These are phyloP conservation scores for Xyrichtys novacula DNA, from an alignment of 2,797 vertebrate genomes.

Conservation along the genomic window DNA sequence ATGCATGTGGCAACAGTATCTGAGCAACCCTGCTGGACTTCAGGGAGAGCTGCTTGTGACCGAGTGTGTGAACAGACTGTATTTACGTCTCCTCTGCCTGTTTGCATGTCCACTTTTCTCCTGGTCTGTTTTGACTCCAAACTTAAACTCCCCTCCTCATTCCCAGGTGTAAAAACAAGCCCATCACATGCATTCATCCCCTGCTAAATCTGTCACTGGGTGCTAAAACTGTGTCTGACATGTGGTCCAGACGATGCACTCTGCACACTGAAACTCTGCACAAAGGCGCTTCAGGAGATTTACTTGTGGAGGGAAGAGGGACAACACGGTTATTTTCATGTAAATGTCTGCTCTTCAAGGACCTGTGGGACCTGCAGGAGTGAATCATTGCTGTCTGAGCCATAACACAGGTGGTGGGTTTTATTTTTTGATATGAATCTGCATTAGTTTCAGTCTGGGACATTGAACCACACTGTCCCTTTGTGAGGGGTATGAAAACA, in stretches of 20 bases:
- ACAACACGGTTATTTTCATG: conserved; percentile 57
- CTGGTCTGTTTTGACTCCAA: conserved; percentile 36
- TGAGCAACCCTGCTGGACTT: conserved; percentile 18
- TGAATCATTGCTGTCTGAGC: conserved; percentile 57
- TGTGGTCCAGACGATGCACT: conserved; percentile 56
- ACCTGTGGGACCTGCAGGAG: conserved; percentile 16
- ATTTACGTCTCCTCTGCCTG: conserved; percentile 23
- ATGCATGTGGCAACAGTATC: conserved; percentile 26
- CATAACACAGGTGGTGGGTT: conserved; percentile 59
- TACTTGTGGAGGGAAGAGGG: conserved; percentile 40
- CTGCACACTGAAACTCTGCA: conserved; percentile 41
- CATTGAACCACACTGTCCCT: conserved; percentile 52
- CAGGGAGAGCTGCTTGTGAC: conserved; percentile 36
- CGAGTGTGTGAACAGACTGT: conserved; percentile 39
- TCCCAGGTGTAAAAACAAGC: conserved; percentile 66
- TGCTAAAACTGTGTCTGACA: conserved; percentile 47
- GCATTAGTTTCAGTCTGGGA: conserved; percentile 41
- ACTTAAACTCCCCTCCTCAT: conserved; percentile 14
- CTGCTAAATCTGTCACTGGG: conserved; percentile 75
- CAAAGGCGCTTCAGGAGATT: conserved; percentile 60
- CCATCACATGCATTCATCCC: conserved; percentile 46
- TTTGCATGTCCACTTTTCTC: conserved; percentile 27
- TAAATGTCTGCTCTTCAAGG: conserved; percentile 48
- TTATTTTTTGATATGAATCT: conserved; percentile 34
- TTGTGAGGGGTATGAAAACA: conserved; percentile 38